Conservation (phyloP, 1,140 invertebrate genomes). For the Papilio glaucus region DNA sequence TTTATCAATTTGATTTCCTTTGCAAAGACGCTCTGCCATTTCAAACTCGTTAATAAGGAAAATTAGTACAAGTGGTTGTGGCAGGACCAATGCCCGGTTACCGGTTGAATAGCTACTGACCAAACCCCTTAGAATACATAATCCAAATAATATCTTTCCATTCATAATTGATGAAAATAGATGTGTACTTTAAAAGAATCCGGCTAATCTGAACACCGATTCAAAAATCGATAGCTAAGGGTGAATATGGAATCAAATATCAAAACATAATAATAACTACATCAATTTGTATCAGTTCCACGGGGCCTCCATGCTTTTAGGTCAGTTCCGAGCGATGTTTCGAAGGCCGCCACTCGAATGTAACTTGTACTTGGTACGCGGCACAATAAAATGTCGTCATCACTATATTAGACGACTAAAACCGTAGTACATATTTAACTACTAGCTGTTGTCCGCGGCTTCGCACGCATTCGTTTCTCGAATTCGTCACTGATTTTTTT, state of each 20-base stretch:
- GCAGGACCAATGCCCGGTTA: too few relatives aligned
- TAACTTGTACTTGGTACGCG: constrained; percentile 16
- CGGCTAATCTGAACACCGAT: too few relatives aligned
- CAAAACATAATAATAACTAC: not conserved
- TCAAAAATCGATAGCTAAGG: not conserved
- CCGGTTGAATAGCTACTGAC: too few relatives aligned
- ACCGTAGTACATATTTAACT: not conserved
- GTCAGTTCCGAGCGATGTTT: not conserved
- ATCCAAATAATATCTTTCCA: too few relatives aligned
- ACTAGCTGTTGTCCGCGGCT: too few relatives aligned
- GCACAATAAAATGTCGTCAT: constrained; percentile 7
- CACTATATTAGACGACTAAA: constrained; percentile 7
- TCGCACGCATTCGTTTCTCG: too few relatives aligned
- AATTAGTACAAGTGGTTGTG: too few relatives aligned
- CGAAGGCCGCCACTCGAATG: constrained; percentile 19
- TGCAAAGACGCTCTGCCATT: not conserved
- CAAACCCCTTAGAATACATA: too few relatives aligned
- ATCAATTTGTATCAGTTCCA: not conserved
- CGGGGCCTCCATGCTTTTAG: not conserved
- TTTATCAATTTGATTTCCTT: not conserved
- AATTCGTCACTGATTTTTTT: too few relatives aligned
- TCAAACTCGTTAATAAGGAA: too few relatives aligned
- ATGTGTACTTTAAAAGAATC: too few relatives aligned
- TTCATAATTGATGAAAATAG: too few relatives aligned
- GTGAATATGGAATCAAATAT: not conserved